These are phyloP conservation scores for Cantharis nigra DNA, from an alignment of 2,888 invertebrate species.

Conservation along the genomic window DNA sequence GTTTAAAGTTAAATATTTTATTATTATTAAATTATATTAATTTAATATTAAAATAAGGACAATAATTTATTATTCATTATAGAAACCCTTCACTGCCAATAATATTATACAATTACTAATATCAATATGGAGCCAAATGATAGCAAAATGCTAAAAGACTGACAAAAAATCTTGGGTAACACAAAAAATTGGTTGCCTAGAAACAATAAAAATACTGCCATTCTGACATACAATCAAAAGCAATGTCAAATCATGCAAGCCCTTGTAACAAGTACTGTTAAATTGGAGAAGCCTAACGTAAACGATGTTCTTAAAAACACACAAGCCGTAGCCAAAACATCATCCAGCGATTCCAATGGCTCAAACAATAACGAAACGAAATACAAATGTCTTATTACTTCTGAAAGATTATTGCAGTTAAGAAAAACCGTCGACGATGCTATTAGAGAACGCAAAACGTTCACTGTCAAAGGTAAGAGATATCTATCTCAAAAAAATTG, in stretches of 20 bases:
- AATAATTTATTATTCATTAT: background rate
- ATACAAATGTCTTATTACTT: conserved; percentile 56
- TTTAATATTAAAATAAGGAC: too few species aligned
- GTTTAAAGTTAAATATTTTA: background rate
- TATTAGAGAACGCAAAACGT: conserved; percentile 67
- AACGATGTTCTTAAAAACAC: background rate
- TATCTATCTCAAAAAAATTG: background rate
- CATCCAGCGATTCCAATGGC: background rate
- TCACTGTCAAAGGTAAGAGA: conserved; percentile 62
- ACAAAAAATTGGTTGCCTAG: conserved; percentile 21
- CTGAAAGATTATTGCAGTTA: conserved; percentile 68
- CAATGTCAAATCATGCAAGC: conserved; percentile 24
- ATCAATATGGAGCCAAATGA: background rate
- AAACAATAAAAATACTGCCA: conserved; percentile 19
- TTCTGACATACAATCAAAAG: conserved; percentile 20
- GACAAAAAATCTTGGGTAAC: conserved; percentile 28
- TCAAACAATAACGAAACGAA: background rate
- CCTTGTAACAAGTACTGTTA: background rate
- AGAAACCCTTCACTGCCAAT: background rate
- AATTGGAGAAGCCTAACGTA: background rate
- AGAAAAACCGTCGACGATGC: conserved; percentile 69
- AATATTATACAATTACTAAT: background rate
- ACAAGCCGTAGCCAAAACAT: background rate
- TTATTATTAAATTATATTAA: too few species aligned
- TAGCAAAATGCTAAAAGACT: conserved; percentile 7